Conservation (phyloP, 2,113 vertebrate species). For the Daubentonia madagascariensis region DNA sequence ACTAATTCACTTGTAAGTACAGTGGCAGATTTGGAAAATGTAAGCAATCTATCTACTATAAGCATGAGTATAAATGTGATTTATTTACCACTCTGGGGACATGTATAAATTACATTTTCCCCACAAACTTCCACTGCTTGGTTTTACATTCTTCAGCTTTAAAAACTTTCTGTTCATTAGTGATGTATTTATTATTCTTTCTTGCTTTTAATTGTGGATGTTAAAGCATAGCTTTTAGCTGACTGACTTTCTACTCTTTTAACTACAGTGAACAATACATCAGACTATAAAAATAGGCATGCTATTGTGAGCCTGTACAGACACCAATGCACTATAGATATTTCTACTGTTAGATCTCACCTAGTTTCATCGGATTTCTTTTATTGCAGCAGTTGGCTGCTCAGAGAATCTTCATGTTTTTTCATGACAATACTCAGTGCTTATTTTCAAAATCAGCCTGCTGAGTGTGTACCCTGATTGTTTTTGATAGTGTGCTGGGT, state of each 20-base stretch:
- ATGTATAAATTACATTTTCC: constrained; percentile 28
- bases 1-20: constrained; percentile 74
- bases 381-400: not conserved
- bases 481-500: not conserved
- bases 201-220: constrained; percentile 6
- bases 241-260: not conserved
- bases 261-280: not conserved
- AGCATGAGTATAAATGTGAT: constrained; percentile 38
- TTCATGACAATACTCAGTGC: not conserved
- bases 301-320: not conserved
- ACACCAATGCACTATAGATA: not conserved
- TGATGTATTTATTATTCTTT: not conserved
- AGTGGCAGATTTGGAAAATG: constrained; percentile 69
- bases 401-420: constrained; percentile 12
- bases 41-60: constrained; percentile 29
- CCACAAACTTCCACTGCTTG: constrained; percentile 34
- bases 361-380: constrained; percentile 2
- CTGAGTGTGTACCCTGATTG: not conserved
- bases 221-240: not conserved
- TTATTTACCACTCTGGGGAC: not conserved
- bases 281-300: not conserved
- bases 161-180: constrained; percentile 7
- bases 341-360: not conserved
- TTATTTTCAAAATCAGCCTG: constrained; percentile 46
- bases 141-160: constrained; percentile 2